Conservation (phyloP, 2,888 invertebrate genomes). For the Argyresthia goedartella region DNA sequence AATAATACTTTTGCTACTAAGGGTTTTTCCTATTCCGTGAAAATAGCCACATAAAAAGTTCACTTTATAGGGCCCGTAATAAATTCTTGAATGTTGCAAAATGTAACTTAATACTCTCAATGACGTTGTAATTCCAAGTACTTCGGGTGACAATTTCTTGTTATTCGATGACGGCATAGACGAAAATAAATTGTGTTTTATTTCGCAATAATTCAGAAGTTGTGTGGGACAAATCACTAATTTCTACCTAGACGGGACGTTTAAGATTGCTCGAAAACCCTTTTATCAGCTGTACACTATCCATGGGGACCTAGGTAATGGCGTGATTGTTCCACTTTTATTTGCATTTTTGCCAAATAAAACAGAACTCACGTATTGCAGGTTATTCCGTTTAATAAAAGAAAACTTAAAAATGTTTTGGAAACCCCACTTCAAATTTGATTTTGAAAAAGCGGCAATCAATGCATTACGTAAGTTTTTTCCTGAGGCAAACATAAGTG, state of each 20-base stretch:
- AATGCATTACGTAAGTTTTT: slow-evolving; percentile 5
- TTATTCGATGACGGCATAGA: slow-evolving; percentile 5
- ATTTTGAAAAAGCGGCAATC: slow-evolving; percentile 6
- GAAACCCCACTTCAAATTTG: slow-evolving; percentile 2
- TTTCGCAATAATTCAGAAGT: slow-evolving; percentile 6
- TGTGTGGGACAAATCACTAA: slow-evolving; percentile 5
- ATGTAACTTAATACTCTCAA: too few relatives aligned
- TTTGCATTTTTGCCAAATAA: slow-evolving; percentile 8
- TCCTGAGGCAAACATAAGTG: slow-evolving; percentile 4
- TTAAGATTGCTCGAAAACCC: slow-evolving; percentile 4
- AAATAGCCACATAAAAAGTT: too few relatives aligned
- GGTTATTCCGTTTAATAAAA: slow-evolving; percentile 2
- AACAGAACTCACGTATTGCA: slow-evolving; percentile 7
- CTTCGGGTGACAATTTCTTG: too few relatives aligned
- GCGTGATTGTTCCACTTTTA: slow-evolving; percentile 3
- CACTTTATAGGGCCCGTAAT: too few relatives aligned
- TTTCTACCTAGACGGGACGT: slow-evolving; percentile 6
- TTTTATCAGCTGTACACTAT: slow-evolving; percentile 7
- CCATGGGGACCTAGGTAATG: slow-evolving; percentile 7
- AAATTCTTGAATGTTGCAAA: too few relatives aligned
- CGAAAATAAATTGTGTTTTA: slow-evolving; percentile 8
- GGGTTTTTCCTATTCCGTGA: too few relatives aligned
- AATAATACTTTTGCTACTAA: too few relatives aligned
- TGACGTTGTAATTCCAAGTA: too few relatives aligned
- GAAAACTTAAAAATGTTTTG: slow-evolving; percentile 3